A percentile compares a stretch with the other conserved stretches of the same genome.
Evolutionary conservation across 2,113 vertebrate genomes (phyloP).

Genomic region (Lethenteron reissneri): DNA sequence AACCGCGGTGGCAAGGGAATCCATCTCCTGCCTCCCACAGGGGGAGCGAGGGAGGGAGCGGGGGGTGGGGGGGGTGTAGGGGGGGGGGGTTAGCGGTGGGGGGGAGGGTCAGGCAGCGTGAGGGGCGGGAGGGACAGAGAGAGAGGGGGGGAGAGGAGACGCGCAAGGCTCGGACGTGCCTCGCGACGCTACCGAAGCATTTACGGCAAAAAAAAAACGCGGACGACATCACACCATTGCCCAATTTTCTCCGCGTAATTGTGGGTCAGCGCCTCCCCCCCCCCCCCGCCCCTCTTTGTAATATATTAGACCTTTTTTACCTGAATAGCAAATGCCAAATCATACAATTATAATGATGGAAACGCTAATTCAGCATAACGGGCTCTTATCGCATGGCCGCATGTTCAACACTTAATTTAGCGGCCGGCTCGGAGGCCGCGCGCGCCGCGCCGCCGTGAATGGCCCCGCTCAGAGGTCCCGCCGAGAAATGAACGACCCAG

Average conservation of each 20-base stretch:
- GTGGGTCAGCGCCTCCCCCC: not conserved
- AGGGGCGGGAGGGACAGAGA: too few relatives aligned
- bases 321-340: constrained; percentile 7
- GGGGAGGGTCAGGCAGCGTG: too few relatives aligned
- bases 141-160: too few relatives aligned
- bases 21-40: not conserved
- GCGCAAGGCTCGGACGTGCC: too few relatives aligned
- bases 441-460: not conserved
- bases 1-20: not conserved
- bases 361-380: constrained; percentile 6
- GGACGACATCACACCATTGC: not conserved
- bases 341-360: constrained; percentile 7
- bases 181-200: not conserved
- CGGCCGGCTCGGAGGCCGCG: not conserved
- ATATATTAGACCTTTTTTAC: constrained; percentile 1
- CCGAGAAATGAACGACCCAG: constrained; percentile 5
- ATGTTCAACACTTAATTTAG: constrained; percentile 5
- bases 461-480: not conserved
- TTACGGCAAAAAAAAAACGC: not conserved
- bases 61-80: too few relatives aligned
- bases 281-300: not conserved
- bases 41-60: not conserved
- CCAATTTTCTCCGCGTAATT: constrained; percentile 5
- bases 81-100: too few relatives aligned
- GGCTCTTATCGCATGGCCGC: constrained; percentile 2